Percentiles rank a stretch among this genome's conserved stretches.
Evolutionary conservation across 2,797 vertebrate species (phyloP).

Genomic region (Natrix natrix): DNA sequence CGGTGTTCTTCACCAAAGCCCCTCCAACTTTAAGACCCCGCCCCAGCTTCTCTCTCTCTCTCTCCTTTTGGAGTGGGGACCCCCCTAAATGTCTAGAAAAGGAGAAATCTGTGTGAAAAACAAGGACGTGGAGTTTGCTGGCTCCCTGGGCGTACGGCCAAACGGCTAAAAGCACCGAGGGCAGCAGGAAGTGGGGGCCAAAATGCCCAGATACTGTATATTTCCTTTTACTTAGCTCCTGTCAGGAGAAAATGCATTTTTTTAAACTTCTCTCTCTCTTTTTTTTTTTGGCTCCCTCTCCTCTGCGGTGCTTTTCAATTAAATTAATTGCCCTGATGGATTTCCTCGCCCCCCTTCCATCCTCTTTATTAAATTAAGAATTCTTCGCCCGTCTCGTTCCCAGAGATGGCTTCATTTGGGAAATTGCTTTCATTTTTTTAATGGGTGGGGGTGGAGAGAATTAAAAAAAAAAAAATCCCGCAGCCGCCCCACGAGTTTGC

Average conservation of each 20-base stretch:
- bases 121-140: background rate
- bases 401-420: background rate
- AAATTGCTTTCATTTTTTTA: conserved; percentile 5
- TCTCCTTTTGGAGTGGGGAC: background rate
- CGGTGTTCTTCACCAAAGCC: background rate
- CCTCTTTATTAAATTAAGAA: conserved; percentile 6
- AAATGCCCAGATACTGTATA: background rate
- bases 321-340: conserved; percentile 16
- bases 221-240: background rate
- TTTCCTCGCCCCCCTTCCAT: background rate
- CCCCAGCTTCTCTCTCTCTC: background rate
- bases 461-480: too few relatives aligned
- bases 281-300: background rate
- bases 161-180: conserved; percentile 3
- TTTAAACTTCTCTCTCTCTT: background rate
- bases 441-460: background rate
- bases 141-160: background rate
- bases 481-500: background rate
- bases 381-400: background rate
- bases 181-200: background rate
- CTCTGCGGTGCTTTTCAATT: conserved; percentile 7
- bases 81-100: background rate
- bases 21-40: background rate
- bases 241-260: conserved; percentile 16
- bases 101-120: background rate